phyloP scores from a whole-genome alignment of 2,888 invertebrate genomes.

The Euplexia lucipara region DNA sequence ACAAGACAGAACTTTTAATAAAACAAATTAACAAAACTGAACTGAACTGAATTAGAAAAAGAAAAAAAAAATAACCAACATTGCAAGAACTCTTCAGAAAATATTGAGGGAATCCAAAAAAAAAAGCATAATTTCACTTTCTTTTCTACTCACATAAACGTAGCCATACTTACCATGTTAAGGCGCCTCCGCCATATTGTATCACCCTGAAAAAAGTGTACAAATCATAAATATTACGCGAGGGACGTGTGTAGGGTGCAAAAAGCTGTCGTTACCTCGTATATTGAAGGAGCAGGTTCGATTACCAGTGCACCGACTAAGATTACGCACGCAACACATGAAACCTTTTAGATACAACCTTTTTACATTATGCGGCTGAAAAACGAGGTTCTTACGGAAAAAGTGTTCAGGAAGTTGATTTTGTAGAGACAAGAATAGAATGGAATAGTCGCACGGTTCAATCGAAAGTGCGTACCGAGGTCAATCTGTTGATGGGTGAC shows the following conservation, averaged over 20 bases:
- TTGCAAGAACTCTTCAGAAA: background rate
- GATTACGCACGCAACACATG: conserved; percentile 73
- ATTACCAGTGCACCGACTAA: conserved; percentile 69
- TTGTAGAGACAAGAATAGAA: conserved; percentile 14
- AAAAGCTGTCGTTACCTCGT: conserved; percentile 65
- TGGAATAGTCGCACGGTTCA: no score
- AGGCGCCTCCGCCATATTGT: background rate
- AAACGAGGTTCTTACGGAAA: background rate
- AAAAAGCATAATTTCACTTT: no score
- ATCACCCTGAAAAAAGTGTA: conserved; percentile 5
- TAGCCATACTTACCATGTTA: background rate
- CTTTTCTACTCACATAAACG: background rate
- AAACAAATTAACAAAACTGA: no score
- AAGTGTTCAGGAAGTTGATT: background rate
- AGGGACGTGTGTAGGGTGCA: conserved; percentile 54
- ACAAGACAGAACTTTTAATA: no score
- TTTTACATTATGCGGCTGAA: conserved; percentile 23
- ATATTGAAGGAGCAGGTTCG: conserved; percentile 62
- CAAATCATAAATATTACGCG: conserved; percentile 30
- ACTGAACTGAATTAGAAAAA: no score
- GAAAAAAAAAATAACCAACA: background rate
- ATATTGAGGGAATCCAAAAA: background rate
- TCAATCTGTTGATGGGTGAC: no score
- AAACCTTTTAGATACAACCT: conserved; percentile 55
- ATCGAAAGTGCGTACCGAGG: no score